A percentile compares a stretch with the other conserved stretches of the same genome.
Conservation (phyloP, 2,888 invertebrate genomes). For the Leptogaster cylindrica region DNA sequence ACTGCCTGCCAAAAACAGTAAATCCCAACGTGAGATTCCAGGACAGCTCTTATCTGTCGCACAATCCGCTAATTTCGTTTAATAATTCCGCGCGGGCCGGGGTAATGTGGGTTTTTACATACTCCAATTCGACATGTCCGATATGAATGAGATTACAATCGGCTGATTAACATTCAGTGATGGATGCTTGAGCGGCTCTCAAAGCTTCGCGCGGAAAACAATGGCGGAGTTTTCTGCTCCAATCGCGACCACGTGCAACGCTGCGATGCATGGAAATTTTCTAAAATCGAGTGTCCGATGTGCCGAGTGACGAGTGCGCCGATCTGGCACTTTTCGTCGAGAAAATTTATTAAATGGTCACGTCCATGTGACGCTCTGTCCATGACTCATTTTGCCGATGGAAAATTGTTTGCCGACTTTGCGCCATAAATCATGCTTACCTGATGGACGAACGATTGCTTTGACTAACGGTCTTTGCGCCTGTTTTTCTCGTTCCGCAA, state of each 20-base stretch:
- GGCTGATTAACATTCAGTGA: slow-evolving; percentile 31
- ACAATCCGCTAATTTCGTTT: slow-evolving; percentile 12
- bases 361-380: slow-evolving; percentile 39
- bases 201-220: slow-evolving; percentile 3
- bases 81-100: slow-evolving; percentile 16
- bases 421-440: slow-evolving; percentile 38
- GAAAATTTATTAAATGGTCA: slow-evolving; percentile 42
- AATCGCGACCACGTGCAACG: slow-evolving; percentile 22
- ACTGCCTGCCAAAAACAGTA: slow-evolving; percentile 2
- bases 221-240: not conserved
- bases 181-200: not conserved
- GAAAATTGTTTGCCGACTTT: slow-evolving; percentile 35
- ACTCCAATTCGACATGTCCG: slow-evolving; percentile 13
- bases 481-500: not conserved
- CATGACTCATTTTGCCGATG: slow-evolving; percentile 41
- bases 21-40: slow-evolving; percentile 1
- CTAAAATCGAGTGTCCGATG: slow-evolving; percentile 21
- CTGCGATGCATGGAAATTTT: slow-evolving; percentile 18
- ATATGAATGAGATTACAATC: slow-evolving; percentile 13
- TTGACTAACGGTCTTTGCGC: slow-evolving; percentile 11
- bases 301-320: slow-evolving; percentile 5
- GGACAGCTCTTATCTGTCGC: slow-evolving; percentile 14
- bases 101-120: slow-evolving; percentile 33
- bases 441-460: slow-evolving; percentile 30
- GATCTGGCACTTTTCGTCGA: slow-evolving; percentile 27